Conservation (phyloP, 2,797 vertebrate genomes). For the Vultur gryphus region DNA sequence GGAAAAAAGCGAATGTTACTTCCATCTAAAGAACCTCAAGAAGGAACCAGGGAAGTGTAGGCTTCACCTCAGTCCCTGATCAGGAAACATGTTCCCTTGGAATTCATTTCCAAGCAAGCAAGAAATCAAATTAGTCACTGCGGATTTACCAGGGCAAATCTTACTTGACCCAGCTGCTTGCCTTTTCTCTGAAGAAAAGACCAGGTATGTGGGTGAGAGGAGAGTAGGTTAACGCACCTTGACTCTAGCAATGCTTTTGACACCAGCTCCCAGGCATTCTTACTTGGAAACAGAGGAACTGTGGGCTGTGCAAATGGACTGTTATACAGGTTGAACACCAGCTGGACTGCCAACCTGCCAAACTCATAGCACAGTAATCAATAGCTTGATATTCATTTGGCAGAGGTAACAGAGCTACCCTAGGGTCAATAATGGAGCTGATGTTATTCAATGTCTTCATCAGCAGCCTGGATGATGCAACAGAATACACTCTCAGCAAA, state of each 20-base stretch:
- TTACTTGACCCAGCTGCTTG: not conserved
- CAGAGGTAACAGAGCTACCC: not conserved
- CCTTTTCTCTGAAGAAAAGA: not conserved
- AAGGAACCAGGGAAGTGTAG: not conserved
- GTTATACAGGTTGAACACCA: not conserved
- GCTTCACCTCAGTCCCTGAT: not conserved
- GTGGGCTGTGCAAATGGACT: not conserved
- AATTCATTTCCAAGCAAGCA: not conserved
- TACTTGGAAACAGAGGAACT: not conserved
- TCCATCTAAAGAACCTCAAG: not conserved
- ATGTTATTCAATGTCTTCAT: conserved; percentile 18
- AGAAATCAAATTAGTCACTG: not conserved
- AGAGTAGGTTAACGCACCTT: not conserved
- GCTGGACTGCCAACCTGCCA: conserved; percentile 20
- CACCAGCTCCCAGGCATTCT: not conserved
- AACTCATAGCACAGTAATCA: not conserved
- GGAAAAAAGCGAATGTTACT: not conserved
- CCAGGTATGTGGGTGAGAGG: not conserved
- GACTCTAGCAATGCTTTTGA: not conserved
- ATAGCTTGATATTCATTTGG: conserved; percentile 38
- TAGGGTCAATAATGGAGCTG: not conserved
- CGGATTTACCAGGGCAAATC: not conserved
- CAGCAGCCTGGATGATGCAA: not conserved
- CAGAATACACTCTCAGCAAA: conserved; percentile 6
- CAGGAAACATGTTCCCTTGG: not conserved